These are phyloP conservation scores for Hirtodrosophila trivittata DNA, from an alignment of 2,888 invertebrate species.

Conservation along the genomic window DNA sequence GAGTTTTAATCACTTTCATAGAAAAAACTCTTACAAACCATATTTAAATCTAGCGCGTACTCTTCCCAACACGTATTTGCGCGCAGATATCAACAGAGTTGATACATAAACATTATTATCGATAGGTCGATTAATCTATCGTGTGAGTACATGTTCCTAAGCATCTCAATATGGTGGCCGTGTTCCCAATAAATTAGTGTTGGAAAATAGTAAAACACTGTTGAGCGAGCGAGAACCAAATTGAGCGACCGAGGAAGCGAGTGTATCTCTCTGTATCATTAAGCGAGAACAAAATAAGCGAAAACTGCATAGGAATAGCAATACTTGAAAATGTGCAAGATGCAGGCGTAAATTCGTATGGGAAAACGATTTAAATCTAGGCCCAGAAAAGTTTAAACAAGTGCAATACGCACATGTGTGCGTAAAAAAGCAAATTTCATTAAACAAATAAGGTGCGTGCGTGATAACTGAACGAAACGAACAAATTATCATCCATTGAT, in stretches of 20 bases:
- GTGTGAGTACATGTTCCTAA: constrained; percentile 2
- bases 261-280: constrained; percentile 17
- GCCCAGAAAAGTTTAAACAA: constrained; percentile 12
- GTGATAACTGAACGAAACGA: constrained; percentile 8
- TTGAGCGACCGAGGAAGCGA: constrained; percentile 34
- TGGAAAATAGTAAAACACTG: constrained; percentile 4
- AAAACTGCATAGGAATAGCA: constrained; percentile 35
- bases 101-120: constrained; percentile 1
- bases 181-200: constrained; percentile 28
- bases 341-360: constrained; percentile 54
- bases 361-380: constrained; percentile 23
- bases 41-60: neutral
- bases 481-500: neutral
- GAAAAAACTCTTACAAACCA: neutral
- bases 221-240: constrained; percentile 18
- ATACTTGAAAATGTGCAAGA: constrained; percentile 64
- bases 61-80: neutral
- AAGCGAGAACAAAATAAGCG: constrained; percentile 43
- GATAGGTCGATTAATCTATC: constrained; percentile 1
- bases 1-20: neutral
- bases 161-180: neutral
- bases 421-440: constrained; percentile 12
- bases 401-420: constrained; percentile 31
- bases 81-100: neutral
- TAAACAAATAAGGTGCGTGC: constrained; percentile 4